Evolutionary conservation across 2,888 invertebrate genomes (phyloP), one percentile per base, ranked within the genome.

Genomic region (Drosophila robusta): DNA sequence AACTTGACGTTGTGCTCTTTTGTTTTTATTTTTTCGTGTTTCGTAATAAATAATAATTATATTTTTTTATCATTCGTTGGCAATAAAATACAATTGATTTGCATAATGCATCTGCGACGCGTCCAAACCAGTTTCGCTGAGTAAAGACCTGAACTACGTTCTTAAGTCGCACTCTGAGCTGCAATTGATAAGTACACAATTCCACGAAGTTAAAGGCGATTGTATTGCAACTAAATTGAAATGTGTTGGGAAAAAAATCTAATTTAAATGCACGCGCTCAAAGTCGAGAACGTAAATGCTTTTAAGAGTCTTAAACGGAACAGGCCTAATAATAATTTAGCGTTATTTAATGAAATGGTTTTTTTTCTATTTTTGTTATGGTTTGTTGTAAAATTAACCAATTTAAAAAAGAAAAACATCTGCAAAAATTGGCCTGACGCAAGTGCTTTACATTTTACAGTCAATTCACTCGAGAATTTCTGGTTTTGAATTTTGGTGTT

Each of bases 401-500:
- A 32, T 52, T 39, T 26, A 57, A 14, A n/a, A 18, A 42, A n/a
- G n/a, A 18, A 57, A 56, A 67, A 70, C 60, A 65, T 50, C 61
- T 57, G 63, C 85, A 55, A 41, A 39, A 7, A 29, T 22, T 39
- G 44, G 42, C 51, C 51, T 75, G 63, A 70, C 52, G 76, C 46
- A 61, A 61, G 41, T 44, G 32, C 29, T 62, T 46, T 49, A 54
- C 45, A 56, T 62, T 58, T 66, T 52, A 44, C 65, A 16, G 5
- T n/a, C 32, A 32, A 64, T 39, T 51, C 51, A 49, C 16, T n/a
- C 36, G 51, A 46, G 58, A 44, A 63, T 60, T 62, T 81, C 75
- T 47, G 58, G 75, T 78, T 76, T 73, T 50, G 50, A 32, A 44
- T 62, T 67, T 75, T 76, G 63, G 74, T 82, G 88, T 68, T 83